Percentiles rank a stretch among this genome's conserved stretches.
These are phyloP conservation scores for Drosophila serrata DNA, from an alignment of 1,140 invertebrate species.

Conservation along the genomic window DNA sequence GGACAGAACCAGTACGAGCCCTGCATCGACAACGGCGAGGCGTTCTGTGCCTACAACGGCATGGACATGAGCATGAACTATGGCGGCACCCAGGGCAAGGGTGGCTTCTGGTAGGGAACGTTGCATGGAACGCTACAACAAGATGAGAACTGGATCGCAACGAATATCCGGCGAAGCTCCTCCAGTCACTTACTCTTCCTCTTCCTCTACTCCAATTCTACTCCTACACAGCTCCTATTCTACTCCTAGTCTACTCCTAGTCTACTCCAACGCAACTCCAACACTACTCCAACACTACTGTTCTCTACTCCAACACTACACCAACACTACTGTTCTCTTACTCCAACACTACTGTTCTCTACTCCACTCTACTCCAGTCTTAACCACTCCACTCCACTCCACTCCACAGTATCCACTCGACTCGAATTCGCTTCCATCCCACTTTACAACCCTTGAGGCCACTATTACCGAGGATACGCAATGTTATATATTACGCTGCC, in stretches of 20 bases:
- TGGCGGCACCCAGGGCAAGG: slow-evolving; percentile 11
- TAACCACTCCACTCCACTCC: not conserved
- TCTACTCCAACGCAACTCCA: no score
- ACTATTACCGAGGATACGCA: not conserved
- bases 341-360: no score
- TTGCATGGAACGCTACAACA: not conserved
- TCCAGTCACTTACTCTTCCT: no score
- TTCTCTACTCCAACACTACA: no score
- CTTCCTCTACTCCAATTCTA: no score
- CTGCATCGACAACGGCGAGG: slow-evolving; percentile 40
- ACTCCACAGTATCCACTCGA: no score
- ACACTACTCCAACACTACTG: not conserved
- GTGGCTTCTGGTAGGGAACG: slow-evolving; percentile 16
- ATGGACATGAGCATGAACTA: slow-evolving; percentile 16
- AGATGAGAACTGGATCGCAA: no score
- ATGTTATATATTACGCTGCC: slow-evolving; percentile 2
- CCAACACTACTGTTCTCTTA: no score
- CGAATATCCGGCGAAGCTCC: not conserved
- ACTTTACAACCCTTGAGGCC: not conserved
- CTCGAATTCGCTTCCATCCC: no score
- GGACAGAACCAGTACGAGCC: slow-evolving; percentile 12
- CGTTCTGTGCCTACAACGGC: slow-evolving; percentile 42
- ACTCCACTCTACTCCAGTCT: not conserved
- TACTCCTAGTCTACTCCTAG: no score
- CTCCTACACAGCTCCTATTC: not conserved